Evolutionary conservation across 1,140 invertebrate species (phyloP), one percentile per base, ranked within the genome.

Genomic region (Papilio machaon): DNA sequence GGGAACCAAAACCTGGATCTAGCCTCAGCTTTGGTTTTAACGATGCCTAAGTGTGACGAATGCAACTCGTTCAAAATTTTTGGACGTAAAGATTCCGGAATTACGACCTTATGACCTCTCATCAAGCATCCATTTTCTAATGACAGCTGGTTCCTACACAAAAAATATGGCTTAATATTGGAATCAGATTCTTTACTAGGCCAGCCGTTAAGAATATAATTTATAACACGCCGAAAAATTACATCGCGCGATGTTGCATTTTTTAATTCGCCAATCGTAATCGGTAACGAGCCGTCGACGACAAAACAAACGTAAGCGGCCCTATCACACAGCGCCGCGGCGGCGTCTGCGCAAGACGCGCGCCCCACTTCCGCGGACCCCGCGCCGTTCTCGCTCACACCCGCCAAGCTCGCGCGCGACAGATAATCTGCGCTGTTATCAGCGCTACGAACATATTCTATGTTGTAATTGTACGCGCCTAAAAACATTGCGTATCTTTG

Each of bases 351-450:
- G 23, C 23, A 30, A 30, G 23, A 30, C 23, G 23, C 23, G 23
- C 23, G 23, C 23, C 23, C 23, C 23, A 30, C 23, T 2, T 30
- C 23, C 23, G 23, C 2, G 23, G 84, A 23, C 11, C 60, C 73
- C 52, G 15, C 76, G 19, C 60, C 43, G 58, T 19, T 19, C 46
- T 47, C 13, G 15, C 73, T 30, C 73, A 15, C n/a, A 23, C 60
- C 11, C 46, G 47, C 73, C 23, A 81, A 23, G 38, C 81, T 58
- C 6, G 82, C 82, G 43, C 85, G 84, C 19, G 84, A 88, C 19
- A 88, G 78, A 77, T 83, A 86, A 49, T 88, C 85, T 7, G 85
- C 85, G 38, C 60, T 79, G 67, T 86, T 86, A 79, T 88, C 74
- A 54, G 74, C 76, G 17, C 85, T 85, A 1, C 81, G 75, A 58